Evolutionary conservation across 2,888 invertebrate genomes (phyloP).

Genomic region (Phorcus lineatus): DNA sequence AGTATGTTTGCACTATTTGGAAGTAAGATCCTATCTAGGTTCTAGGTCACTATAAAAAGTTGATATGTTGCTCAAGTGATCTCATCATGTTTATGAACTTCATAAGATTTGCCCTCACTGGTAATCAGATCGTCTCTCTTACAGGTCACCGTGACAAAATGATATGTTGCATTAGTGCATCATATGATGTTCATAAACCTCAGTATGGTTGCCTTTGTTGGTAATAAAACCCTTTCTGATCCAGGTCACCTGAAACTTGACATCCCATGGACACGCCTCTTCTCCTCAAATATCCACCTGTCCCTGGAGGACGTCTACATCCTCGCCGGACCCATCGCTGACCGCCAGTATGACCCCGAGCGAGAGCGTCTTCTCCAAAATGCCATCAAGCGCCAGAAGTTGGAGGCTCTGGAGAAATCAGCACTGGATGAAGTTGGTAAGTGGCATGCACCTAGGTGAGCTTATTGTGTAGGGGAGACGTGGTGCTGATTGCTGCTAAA

Average conservation of each 20-base stretch:
- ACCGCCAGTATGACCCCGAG: constrained; percentile 82
- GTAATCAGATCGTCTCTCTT: no score
- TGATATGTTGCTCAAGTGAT: no score
- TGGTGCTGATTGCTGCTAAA: neutral
- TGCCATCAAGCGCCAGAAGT: constrained; percentile 84
- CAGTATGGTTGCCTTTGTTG: no score
- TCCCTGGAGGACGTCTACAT: constrained; percentile 86
- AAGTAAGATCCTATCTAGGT: no score
- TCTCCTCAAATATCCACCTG: constrained; percentile 84
- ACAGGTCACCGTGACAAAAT: no score
- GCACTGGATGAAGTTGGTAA: constrained; percentile 53
- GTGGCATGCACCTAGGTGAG: constrained; percentile 14
- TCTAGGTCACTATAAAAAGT: no score
- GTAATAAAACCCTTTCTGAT: neutral
- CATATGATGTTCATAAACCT: no score
- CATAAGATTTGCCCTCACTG: no score
- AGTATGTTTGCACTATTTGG: no score
- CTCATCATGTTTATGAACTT: no score
- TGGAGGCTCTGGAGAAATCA: constrained; percentile 80
- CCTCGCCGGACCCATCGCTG: constrained; percentile 84
- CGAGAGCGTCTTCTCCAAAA: constrained; percentile 84
- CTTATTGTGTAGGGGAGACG: neutral
- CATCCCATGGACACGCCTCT: constrained; percentile 88
- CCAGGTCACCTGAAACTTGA: constrained; percentile 73
- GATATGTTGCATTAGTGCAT: no score